These are phyloP conservation scores for Coenonympha glycerion DNA, from an alignment of 2,888 invertebrate species.

Conservation along the genomic window DNA sequence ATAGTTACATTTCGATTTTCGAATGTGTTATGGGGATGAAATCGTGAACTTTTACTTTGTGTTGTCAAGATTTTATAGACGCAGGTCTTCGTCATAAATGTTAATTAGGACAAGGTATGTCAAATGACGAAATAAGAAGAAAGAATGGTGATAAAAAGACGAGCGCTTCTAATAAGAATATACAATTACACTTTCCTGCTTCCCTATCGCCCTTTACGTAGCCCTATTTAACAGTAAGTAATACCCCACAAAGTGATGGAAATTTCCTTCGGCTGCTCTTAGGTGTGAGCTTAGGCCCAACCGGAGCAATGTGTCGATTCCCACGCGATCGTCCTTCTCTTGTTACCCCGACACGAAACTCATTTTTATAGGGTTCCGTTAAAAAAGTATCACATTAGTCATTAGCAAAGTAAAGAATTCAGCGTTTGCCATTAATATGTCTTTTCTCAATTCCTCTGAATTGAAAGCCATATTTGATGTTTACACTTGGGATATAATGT, in stretches of 20 bases:
- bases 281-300: conserved; percentile 52
- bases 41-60: too few species aligned
- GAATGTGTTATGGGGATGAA: too few species aligned
- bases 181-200: conserved; percentile 60
- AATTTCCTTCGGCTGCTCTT: conserved; percentile 69
- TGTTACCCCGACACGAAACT: conserved; percentile 67
- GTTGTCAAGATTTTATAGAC: too few species aligned
- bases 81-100: too few species aligned
- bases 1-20: too few species aligned
- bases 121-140: background rate
- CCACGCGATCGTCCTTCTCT: conserved; percentile 67
- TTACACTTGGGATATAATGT: background rate
- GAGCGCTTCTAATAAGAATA: conserved; percentile 22
- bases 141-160: background rate
- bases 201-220: conserved; percentile 49
- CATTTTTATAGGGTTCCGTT: conserved; percentile 33
- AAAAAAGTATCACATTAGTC: too few species aligned
- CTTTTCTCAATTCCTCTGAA: background rate
- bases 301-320: conserved; percentile 57
- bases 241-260: conserved; percentile 66
- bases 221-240: conserved; percentile 63
- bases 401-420: too few species aligned
- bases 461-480: background rate
- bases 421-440: too few species aligned
- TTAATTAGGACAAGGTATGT: background rate